Percentiles rank a stretch among this genome's conserved stretches.
phyloP scores from a whole-genome alignment of 2,797 vertebrate species.

The Sebastes itinus region DNA sequence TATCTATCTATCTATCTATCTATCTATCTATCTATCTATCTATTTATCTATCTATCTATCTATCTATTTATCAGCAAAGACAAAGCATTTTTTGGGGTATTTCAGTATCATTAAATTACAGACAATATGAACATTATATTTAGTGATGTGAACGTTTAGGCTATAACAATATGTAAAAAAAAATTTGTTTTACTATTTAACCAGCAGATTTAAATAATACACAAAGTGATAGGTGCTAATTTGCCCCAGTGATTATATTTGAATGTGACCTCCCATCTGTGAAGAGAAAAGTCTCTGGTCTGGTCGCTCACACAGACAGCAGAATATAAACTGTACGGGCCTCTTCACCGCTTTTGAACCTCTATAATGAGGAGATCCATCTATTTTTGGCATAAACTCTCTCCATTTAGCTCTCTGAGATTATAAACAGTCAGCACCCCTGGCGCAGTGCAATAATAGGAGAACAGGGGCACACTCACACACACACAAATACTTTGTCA shows the following conservation, averaged over 20 bases:
- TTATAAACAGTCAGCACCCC: constrained; percentile 60
- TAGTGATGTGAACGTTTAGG: neutral
- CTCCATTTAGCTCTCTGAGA: constrained; percentile 57
- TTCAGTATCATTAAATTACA: neutral
- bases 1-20: too few species aligned
- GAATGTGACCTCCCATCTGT: constrained; percentile 2
- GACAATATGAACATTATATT: neutral
- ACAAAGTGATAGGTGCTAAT: neutral
- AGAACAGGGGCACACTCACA: constrained; percentile 9
- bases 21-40: too few species aligned
- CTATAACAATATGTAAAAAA: neutral
- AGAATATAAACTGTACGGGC: neutral
- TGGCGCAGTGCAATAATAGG: constrained; percentile 36
- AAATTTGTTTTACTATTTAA: neutral
- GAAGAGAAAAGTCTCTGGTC: neutral
- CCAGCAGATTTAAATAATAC: neutral
- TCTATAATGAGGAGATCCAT: constrained; percentile 52
- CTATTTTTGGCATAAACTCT: constrained; percentile 55
- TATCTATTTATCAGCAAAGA: too few species aligned
- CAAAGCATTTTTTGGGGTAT: too few species aligned
- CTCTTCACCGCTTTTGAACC: constrained; percentile 41
- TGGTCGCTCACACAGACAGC: neutral
- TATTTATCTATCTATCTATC: too few species aligned
- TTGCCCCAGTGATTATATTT: neutral
- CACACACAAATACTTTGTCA: constrained; percentile 32